These are phyloP conservation scores for Drosophila borealis DNA, from an alignment of 2,888 invertebrate genomes.

Conservation along the genomic window DNA sequence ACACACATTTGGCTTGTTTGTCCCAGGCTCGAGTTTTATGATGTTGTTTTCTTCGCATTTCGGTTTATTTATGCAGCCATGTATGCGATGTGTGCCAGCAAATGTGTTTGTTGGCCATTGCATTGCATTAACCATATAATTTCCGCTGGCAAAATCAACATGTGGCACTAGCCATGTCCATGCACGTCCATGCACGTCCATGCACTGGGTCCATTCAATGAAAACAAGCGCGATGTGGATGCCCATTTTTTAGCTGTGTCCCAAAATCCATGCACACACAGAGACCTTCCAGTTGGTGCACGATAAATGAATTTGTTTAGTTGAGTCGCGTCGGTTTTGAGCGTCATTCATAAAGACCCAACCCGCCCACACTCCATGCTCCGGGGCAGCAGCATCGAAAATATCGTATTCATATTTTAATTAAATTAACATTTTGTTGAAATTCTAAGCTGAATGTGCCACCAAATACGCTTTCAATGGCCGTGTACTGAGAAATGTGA, in stretches of 20 bases:
- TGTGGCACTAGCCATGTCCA: constrained; percentile 43
- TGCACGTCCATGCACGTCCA: background rate
- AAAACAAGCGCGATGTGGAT: background rate
- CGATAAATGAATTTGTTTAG: constrained; percentile 74
- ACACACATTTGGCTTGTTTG: constrained; percentile 39
- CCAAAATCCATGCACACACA: constrained; percentile 24
- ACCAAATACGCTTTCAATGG: constrained; percentile 41
- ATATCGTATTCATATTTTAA: constrained; percentile 76
- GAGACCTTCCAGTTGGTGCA: constrained; percentile 14
- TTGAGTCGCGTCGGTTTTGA: constrained; percentile 51
- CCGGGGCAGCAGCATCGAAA: constrained; percentile 32
- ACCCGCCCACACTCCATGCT: constrained; percentile 7
- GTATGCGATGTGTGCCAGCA: constrained; percentile 28
- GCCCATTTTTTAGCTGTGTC: constrained; percentile 44
- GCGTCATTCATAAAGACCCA: constrained; percentile 51
- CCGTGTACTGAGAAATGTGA: constrained; percentile 13
- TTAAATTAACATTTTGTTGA: constrained; percentile 78
- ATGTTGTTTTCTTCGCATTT: constrained; percentile 66
- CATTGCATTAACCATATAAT: constrained; percentile 66
- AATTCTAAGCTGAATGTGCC: constrained; percentile 53
- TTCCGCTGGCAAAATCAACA: constrained; percentile 70
- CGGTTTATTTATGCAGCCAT: constrained; percentile 54
- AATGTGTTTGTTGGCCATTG: constrained; percentile 50
- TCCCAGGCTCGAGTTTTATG: constrained; percentile 44
- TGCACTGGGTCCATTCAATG: background rate